Base-by-base conservation (phyloP, 2,797 vertebrate species). In the Aulostomus chinensis region DNA sequence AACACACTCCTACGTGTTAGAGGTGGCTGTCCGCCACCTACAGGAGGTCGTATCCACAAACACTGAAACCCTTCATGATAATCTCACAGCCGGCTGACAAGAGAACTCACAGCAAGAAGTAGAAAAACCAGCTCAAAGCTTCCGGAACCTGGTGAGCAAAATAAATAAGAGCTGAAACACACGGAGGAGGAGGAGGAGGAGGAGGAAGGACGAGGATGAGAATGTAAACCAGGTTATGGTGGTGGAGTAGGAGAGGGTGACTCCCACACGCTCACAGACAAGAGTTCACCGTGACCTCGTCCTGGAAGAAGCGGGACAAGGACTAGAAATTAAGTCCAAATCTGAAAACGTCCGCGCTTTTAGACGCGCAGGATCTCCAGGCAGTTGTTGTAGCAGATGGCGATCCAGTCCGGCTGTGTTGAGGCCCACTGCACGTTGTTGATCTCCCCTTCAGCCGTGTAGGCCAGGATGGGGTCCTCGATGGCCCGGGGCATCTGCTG, bases 391-490 rank as follows among this genome's bases (percentile, higher is more conserved):
- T 97, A 99, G 90, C 96, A 98, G 91, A 98, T 98, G 79, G 96
- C 94, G 53, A 96, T 97, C 95, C 96, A 99, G 92, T 99, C 96
- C 0, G 97, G 97, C 88, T 98, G 97, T 21, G 96, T 99, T 9
- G 96, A 99, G 7, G 96, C 97, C 97, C 97, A 98, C 91, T 98
- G 97, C 76, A 99, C 96, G 17, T 99, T 99, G 92, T 99, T 99
- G 90, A 99, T 99, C 87, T 99, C 97, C 15, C 97, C 96, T 74
- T 98, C 96, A 0, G 96, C 95, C 5, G 96, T 98, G 87, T 98
- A 98, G 47, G 97, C 97, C 90, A 99, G 90, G 81, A 99, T 99
- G 3, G 97, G 97, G 76, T 98, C 97, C 86, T 98, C 96, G 6
- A 99, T 99, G 79, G 97, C 97, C 14, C 96, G 90, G 0, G 97